Percentiles rank a stretch among this genome's conserved stretches.
phyloP scores from a whole-genome alignment of 2,113 vertebrate species.

The Antidorcas marsupialis region DNA sequence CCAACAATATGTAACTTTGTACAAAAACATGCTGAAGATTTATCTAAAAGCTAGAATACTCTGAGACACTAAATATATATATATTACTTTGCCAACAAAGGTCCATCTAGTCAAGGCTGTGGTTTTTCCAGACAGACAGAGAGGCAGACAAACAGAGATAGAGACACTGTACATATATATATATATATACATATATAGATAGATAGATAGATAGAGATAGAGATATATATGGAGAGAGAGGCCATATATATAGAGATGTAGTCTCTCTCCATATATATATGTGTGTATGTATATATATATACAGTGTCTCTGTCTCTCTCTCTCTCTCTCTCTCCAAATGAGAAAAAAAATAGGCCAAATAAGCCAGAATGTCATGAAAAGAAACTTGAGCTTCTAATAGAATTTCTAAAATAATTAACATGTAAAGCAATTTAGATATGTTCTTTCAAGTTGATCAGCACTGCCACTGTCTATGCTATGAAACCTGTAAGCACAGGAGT shows the following conservation, averaged over 20 bases:
- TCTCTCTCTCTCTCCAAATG: not conserved
- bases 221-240: not conserved
- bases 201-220: not conserved
- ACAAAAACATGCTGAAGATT: not conserved
- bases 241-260: not conserved
- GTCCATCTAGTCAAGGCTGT: too few relatives aligned
- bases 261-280: not conserved
- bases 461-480: not conserved
- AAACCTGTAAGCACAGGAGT: not conserved
- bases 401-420: conserved; percentile 21
- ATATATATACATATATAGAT: not conserved
- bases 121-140: too few relatives aligned
- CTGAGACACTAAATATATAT: not conserved
- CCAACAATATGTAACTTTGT: not conserved
- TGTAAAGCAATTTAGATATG: not conserved
- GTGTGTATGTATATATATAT: not conserved
- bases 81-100: not conserved
- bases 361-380: not conserved
- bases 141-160: not conserved
- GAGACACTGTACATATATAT: not conserved
- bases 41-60: not conserved
- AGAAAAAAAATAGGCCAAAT: not conserved
- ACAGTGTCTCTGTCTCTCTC: not conserved
- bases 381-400: not conserved
- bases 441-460: not conserved